Percentiles rank a stretch among this genome's conserved stretches.
Conservation (phyloP, 1,140 invertebrate genomes). For the Drosophila lacteicornis region DNA sequence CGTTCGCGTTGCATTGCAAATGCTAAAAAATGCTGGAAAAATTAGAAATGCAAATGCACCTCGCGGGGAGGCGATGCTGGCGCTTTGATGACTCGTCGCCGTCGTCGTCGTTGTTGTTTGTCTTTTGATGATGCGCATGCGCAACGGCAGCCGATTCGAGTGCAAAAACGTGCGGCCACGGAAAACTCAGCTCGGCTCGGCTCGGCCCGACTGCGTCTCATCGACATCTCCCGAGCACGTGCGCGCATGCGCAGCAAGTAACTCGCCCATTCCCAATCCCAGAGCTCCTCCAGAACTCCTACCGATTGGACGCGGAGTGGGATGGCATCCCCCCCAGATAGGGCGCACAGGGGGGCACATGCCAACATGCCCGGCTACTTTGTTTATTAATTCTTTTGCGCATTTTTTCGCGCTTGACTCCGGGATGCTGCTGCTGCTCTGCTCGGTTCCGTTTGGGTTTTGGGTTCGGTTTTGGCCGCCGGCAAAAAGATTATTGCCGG, state of each 20-base stretch:
- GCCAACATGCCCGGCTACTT: constrained; percentile 78
- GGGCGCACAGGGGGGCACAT: constrained; percentile 36
- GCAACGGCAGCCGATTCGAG: constrained; percentile 59
- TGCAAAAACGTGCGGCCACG: constrained; percentile 77
- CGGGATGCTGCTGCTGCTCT: constrained; percentile 11
- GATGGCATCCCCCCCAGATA: constrained; percentile 30
- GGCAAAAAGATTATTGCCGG: constrained; percentile 81
- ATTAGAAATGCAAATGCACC: constrained; percentile 80
- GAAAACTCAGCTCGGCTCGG: constrained; percentile 23
- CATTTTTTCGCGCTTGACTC: constrained; percentile 78
- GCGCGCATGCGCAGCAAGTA: constrained; percentile 81
- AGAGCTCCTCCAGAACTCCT: constrained; percentile 15
- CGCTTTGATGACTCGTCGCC: constrained; percentile 49
- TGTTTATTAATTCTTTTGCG: constrained; percentile 83
- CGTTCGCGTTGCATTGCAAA: constrained; percentile 57
- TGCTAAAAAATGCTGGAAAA: constrained; percentile 55
- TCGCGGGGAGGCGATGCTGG: constrained; percentile 27
- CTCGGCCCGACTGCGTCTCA: constrained; percentile 29
- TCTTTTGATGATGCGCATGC: constrained; percentile 80
- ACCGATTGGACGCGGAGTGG: constrained; percentile 37
- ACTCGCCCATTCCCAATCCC: constrained; percentile 52
- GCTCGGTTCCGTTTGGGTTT: constrained; percentile 27
- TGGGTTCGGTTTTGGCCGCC: constrained; percentile 49
- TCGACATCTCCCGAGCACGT: constrained; percentile 62
- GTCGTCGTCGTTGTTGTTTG: constrained; percentile 36